Evolutionary conservation across 2,888 invertebrate genomes (phyloP).

Genomic region (Nasonovia ribisnigri): DNA sequence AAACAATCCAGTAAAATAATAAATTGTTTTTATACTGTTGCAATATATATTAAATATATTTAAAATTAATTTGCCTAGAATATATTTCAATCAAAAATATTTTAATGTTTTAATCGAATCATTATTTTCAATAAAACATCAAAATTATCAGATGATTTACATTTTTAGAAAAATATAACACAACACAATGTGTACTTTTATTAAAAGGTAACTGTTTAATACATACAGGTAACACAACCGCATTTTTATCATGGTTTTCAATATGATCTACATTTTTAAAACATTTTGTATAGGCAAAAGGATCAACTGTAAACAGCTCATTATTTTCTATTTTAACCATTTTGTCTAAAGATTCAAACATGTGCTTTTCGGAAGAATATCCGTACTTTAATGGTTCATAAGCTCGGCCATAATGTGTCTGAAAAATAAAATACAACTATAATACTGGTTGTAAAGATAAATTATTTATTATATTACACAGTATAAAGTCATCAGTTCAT

Average conservation of each 20-base stretch:
- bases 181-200: not conserved
- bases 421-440: constrained; percentile 2
- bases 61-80: too few species aligned
- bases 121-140: not conserved
- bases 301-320: not conserved
- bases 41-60: not conserved
- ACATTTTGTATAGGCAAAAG: constrained; percentile 15
- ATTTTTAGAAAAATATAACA: not conserved
- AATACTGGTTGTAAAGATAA: not conserved
- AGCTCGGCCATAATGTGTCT: constrained; percentile 29
- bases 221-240: not conserved
- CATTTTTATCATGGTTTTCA: not conserved
- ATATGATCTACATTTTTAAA: not conserved
- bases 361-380: constrained; percentile 49
- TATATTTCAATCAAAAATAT: too few species aligned
- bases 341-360: constrained; percentile 54
- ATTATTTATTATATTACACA: constrained; percentile 31
- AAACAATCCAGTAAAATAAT: not conserved
- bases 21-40: not conserved
- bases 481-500: constrained; percentile 15
- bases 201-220: not conserved
- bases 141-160: not conserved
- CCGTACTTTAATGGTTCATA: constrained; percentile 59
- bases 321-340: constrained; percentile 38
- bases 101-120: too few species aligned